A percentile compares a stretch with the other conserved stretches of the same genome.
phyloP scores from a whole-genome alignment of 2,888 invertebrate genomes.

The Exocentrus adspersus region DNA sequence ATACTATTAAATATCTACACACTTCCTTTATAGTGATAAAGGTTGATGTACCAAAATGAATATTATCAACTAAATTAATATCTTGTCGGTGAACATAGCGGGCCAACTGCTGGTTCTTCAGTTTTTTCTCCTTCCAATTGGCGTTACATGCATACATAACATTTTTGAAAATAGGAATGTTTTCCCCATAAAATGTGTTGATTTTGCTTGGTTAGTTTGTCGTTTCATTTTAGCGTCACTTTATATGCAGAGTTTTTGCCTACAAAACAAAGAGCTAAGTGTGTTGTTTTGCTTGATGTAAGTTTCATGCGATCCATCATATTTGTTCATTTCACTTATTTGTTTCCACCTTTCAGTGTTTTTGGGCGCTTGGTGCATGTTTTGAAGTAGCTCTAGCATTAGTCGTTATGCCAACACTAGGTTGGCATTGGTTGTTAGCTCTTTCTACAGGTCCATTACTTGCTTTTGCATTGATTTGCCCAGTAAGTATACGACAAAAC shows the following conservation, averaged over 20 bases:
- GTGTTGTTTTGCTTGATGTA: conserved; percentile 94
- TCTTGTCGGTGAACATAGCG: too few relatives aligned
- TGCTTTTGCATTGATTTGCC: conserved; percentile 82
- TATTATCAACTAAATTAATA: too few relatives aligned
- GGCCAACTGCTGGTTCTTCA: too few relatives aligned
- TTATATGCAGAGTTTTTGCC: conserved; percentile 96
- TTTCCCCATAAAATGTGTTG: too few relatives aligned
- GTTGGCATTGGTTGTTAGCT: conserved; percentile 92
- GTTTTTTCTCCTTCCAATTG: too few relatives aligned
- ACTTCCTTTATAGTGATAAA: too few relatives aligned
- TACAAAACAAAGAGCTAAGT: conserved; percentile 91
- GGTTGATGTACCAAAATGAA: too few relatives aligned
- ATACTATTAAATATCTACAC: too few relatives aligned
- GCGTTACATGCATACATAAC: too few relatives aligned
- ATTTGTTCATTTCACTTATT: too few relatives aligned
- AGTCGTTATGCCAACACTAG: conserved; percentile 89
- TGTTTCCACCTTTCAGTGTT: conserved; percentile 74
- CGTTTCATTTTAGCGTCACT: conserved; percentile 77
- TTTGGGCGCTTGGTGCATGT: conserved; percentile 96
- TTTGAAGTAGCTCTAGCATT: conserved; percentile 91
- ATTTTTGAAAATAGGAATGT: too few relatives aligned
- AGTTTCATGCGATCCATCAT: too few relatives aligned
- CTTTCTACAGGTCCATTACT: conserved; percentile 90
- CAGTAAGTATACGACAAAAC: conserved; percentile 68
- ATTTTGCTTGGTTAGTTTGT: conserved; percentile 36